Conservation (phyloP, 2,888 invertebrate genomes). For the Folsomia manolachei region DNA sequence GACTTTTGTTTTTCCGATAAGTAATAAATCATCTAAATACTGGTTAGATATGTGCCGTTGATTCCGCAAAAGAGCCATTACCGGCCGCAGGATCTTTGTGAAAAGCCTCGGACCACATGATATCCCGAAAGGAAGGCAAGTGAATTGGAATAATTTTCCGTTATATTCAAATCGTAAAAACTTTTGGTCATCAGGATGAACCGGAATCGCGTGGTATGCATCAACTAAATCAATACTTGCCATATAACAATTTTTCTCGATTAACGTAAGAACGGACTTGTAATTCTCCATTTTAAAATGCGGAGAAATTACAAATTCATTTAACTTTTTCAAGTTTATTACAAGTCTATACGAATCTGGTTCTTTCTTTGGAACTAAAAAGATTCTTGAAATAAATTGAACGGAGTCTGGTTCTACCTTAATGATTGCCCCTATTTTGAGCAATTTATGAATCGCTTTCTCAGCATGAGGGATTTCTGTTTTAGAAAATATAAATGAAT, state of each 20-base stretch:
- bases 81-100: slow-evolving; percentile 7
- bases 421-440: not conserved
- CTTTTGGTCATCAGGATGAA: not conserved
- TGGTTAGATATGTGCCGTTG: not conserved
- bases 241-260: not conserved
- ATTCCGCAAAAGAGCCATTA: not conserved
- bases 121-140: slow-evolving; percentile 19
- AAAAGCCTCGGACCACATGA: slow-evolving; percentile 6
- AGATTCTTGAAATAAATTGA: slow-evolving; percentile 12
- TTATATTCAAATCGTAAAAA: slow-evolving; percentile 11
- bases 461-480: not conserved
- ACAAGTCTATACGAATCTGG: not conserved
- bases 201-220: slow-evolving; percentile 8
- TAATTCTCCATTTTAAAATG: slow-evolving; percentile 16
- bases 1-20: not conserved
- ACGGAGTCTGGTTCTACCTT: not conserved
- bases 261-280: not conserved
- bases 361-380: slow-evolving; percentile 6
- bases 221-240: slow-evolving; percentile 5
- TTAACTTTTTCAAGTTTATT: slow-evolving; percentile 9
- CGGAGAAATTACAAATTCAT: not conserved
- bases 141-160: slow-evolving; percentile 2
- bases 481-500: not conserved
- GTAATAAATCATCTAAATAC: slow-evolving; percentile 18
- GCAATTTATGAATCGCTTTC: not conserved